Evolutionary conservation across 2,797 vertebrate genomes (phyloP), one percentile per base, ranked within the genome.

Genomic region (Xerus rutilus): DNA sequence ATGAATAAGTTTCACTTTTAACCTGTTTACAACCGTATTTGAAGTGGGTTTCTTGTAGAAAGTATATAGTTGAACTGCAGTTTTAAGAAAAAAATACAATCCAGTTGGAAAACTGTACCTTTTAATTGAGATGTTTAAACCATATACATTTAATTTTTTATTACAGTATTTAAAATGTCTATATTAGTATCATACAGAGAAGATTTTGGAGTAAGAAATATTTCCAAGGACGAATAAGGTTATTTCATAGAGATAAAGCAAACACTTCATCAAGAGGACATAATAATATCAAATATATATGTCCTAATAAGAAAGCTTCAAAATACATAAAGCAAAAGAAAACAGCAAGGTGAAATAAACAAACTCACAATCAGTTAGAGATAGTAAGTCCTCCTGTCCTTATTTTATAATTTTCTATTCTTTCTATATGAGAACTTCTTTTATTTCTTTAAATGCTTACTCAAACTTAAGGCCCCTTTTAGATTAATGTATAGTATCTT

Each of bases 151-250:
- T 83, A 47, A 84, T 70, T 74, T 91, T 89, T 76, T 4, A 69
- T 39, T 59, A n/a, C 17, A 70, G 7, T 89, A 23, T 70, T 59
- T 49, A 13, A 39, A 78, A 5, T 76, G 14, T 30, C 12, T 84
- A 47, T 87, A 32, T 45, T 95, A 78, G 59, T 64, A 65, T 69
- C 49, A 30, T 28, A 45, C n/a, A 86, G 92, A 87, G 47, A 3
- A 72, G 45, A 85, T 77, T 93, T 95, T 67, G 70, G 69, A 67
- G 67, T 32, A 49, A 95, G 86, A 49, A 78, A n/a, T 85, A 77
- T 94, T 76, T 95, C 39, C 49, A 81, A 81, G 21, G 65, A 79
- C 65, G 89, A 94, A 93, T 18, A 87, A 69, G 14, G 3, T 72
- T 69, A 78, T 64, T 84, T 94, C 32, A 39, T 32, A 92, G 67